Evolutionary conservation across 2,888 invertebrate genomes (phyloP).

Genomic region (Eledona agricola): DNA sequence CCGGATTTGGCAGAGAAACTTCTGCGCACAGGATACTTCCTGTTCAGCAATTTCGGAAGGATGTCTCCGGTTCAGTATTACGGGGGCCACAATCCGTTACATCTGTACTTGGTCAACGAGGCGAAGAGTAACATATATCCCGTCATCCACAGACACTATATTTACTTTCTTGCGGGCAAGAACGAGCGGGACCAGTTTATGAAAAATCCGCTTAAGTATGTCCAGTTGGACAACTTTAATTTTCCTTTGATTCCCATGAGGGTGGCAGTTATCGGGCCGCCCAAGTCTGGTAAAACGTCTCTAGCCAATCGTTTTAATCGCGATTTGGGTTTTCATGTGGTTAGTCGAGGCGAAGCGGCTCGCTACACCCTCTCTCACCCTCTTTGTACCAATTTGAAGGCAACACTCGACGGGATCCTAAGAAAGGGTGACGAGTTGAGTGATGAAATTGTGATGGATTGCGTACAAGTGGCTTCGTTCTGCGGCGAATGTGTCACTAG

Average conservation of each 20-base stretch:
- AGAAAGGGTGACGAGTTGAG: slow-evolving; percentile 62
- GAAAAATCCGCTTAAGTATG: slow-evolving; percentile 67
- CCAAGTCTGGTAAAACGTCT: slow-evolving; percentile 70
- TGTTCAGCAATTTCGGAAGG: slow-evolving; percentile 70
- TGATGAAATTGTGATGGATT: slow-evolving; percentile 63
- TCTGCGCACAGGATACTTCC: slow-evolving; percentile 68
- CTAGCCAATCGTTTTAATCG: slow-evolving; percentile 66
- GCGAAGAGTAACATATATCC: slow-evolving; percentile 64
- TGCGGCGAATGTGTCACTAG: slow-evolving; percentile 64
- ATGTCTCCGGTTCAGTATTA: slow-evolving; percentile 72
- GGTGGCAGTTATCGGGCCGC: slow-evolving; percentile 69
- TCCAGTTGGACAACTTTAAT: slow-evolving; percentile 60
- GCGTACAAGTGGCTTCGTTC: slow-evolving; percentile 65
- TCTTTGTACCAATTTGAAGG: slow-evolving; percentile 65
- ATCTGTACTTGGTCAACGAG: slow-evolving; percentile 64
- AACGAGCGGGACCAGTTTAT: slow-evolving; percentile 65
- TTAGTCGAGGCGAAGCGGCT: slow-evolving; percentile 67
- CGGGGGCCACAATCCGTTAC: slow-evolving; percentile 63
- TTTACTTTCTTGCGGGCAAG: slow-evolving; percentile 69
- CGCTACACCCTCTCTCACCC: slow-evolving; percentile 64
- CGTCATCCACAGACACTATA: slow-evolving; percentile 67
- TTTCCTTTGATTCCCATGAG: slow-evolving; percentile 66
- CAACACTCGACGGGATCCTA: slow-evolving; percentile 60
- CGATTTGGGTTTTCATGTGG: slow-evolving; percentile 65
- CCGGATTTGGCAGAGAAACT: slow-evolving; percentile 68